phyloP scores from a whole-genome alignment of 2,113 vertebrate species.

The Phaetusa simplex region DNA sequence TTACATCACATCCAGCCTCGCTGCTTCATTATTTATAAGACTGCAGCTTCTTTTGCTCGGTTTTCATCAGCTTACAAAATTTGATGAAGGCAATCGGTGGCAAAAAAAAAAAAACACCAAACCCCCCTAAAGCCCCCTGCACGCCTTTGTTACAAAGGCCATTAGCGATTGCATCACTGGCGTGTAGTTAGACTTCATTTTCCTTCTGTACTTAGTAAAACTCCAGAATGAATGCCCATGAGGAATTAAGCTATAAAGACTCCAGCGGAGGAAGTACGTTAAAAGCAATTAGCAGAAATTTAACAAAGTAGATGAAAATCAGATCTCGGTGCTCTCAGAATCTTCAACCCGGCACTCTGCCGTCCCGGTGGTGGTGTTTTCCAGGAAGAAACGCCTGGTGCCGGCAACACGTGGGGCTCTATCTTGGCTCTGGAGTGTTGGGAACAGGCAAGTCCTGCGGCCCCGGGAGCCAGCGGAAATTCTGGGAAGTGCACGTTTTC shows the following conservation, averaged over 20 bases:
- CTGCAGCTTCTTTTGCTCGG: background rate
- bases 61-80: conserved; percentile 18
- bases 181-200: conserved; percentile 53
- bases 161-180: conserved; percentile 43
- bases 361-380: background rate
- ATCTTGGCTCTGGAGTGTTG: accelerated
- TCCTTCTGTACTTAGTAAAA: conserved; percentile 55
- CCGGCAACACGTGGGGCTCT: accelerated
- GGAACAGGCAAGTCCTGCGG: background rate
- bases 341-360: background rate
- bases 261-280: conserved; percentile 49
- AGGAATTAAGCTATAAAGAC: conserved; percentile 67
- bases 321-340: background rate
- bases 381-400: background rate
- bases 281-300: conserved; percentile 73
- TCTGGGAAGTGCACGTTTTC: background rate
- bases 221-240: conserved; percentile 55
- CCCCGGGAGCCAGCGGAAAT: accelerated
- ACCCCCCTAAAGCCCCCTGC: background rate
- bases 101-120: background rate
- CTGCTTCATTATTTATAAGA: background rate
- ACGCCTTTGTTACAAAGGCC: background rate
- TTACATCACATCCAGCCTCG: background rate
- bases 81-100: background rate
- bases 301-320: conserved; percentile 68